Percentiles rank a stretch among this genome's conserved stretches.
Conservation (phyloP, 2,113 vertebrate species). For the Phaethon lepturus region DNA sequence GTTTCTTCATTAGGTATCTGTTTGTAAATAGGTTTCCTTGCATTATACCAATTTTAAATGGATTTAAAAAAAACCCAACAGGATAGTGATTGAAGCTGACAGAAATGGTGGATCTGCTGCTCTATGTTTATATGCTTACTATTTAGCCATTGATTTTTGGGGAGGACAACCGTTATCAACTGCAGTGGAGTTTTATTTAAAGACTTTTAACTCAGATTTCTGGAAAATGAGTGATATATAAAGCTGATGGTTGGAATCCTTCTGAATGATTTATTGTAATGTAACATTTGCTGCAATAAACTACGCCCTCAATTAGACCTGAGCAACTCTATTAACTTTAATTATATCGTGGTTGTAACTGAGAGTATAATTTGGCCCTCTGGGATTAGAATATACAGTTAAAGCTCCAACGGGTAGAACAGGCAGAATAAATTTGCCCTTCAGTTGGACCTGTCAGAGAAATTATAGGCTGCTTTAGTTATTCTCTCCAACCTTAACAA, state of each 20-base stretch:
- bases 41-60: not conserved
- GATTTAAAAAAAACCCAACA: not conserved
- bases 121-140: not conserved
- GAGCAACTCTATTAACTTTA: conserved; percentile 44
- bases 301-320: conserved; percentile 11
- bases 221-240: not conserved
- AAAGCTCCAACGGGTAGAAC: conserved; percentile 4
- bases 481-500: not conserved
- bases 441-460: conserved; percentile 28
- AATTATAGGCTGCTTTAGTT: conserved; percentile 3
- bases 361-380: conserved; percentile 28
- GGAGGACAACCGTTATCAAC: not conserved
- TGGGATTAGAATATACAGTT: not conserved
- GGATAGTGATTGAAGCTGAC: not conserved
- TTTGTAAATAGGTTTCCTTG: not conserved
- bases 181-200: not conserved
- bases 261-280: conserved; percentile 3
- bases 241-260: not conserved
- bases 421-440: conserved; percentile 30
- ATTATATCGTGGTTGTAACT: conserved; percentile 29
- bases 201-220: not conserved
- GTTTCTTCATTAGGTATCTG: not conserved
- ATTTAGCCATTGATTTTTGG: not conserved
- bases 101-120: not conserved
- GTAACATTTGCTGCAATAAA: conserved; percentile 3